phyloP scores from a whole-genome alignment of 2,113 vertebrate genomes.

The Struthidea cinerea region DNA sequence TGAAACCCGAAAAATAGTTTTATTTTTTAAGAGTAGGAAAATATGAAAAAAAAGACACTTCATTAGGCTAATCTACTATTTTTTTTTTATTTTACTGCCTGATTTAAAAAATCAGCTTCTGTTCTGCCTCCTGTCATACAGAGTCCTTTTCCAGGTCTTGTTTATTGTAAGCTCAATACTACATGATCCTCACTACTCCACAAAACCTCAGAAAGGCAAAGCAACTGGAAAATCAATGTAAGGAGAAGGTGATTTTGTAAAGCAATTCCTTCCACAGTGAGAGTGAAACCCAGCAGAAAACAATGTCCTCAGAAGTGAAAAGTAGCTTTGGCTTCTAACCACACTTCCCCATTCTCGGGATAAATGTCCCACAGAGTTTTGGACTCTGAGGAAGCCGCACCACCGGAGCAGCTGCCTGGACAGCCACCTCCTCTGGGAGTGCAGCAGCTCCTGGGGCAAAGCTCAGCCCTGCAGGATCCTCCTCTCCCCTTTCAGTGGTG shows the following conservation, averaged over 20 bases:
- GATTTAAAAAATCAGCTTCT: neutral
- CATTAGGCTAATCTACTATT: neutral
- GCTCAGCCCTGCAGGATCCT: neutral
- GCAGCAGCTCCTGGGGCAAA: neutral
- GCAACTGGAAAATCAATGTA: neutral
- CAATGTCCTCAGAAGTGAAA: neutral
- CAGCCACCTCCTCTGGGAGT: neutral
- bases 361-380: neutral
- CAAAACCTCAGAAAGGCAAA: neutral
- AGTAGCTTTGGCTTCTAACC: neutral
- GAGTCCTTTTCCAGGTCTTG: neutral
- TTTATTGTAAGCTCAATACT: neutral
- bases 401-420: neutral
- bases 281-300: neutral
- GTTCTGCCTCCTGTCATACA: neutral
- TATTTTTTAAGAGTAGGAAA: slow-evolving; percentile 13
- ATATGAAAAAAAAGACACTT: neutral
- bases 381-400: neutral
- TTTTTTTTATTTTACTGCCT: neutral
- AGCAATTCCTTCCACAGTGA: neutral
- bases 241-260: neutral
- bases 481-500: neutral
- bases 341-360: neutral
- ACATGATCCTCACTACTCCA: neutral
- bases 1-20: neutral